These are phyloP conservation scores for Delia radicum DNA, from an alignment of 1,140 invertebrate genomes.

Conservation along the genomic window DNA sequence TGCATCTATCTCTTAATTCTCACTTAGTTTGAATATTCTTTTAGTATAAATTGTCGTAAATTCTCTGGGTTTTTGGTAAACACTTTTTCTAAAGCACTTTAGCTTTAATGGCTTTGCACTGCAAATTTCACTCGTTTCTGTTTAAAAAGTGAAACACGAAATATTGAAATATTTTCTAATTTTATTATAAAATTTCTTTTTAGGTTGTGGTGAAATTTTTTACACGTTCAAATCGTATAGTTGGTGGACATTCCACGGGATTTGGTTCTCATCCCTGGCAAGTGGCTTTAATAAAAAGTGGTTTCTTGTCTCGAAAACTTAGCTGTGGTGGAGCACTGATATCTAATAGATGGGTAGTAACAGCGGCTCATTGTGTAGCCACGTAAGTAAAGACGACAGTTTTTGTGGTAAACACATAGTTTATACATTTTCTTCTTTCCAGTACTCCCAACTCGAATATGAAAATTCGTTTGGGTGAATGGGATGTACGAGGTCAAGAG, in stretches of 20 bases:
- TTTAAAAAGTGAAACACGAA: too few species aligned
- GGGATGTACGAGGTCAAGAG: conserved; percentile 82
- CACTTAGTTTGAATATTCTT: neutral
- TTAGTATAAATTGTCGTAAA: neutral
- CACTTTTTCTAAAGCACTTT: neutral
- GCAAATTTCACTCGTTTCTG: neutral
- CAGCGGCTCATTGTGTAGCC: conserved; percentile 84
- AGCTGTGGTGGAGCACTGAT: conserved; percentile 89
- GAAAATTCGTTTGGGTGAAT: conserved; percentile 84
- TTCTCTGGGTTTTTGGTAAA: neutral
- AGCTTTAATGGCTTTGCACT: conserved; percentile 3
- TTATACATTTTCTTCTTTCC: neutral
- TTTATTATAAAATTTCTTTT: neutral
- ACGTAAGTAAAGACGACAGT: conserved; percentile 74
- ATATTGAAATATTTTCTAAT: neutral
- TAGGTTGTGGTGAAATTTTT: conserved; percentile 87
- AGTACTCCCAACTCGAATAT: conserved; percentile 78
- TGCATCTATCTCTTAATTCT: too few species aligned
- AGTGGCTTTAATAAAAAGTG: conserved; percentile 89
- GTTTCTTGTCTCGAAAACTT: conserved; percentile 84
- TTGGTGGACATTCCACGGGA: conserved; percentile 85
- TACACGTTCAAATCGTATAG: conserved; percentile 83
- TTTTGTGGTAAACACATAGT: too few species aligned
- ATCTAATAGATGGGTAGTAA: conserved; percentile 86
- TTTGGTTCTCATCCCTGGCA: conserved; percentile 95